phyloP scores from a whole-genome alignment of 2,113 vertebrate species.

The Phalacrocorax pelagicus region DNA sequence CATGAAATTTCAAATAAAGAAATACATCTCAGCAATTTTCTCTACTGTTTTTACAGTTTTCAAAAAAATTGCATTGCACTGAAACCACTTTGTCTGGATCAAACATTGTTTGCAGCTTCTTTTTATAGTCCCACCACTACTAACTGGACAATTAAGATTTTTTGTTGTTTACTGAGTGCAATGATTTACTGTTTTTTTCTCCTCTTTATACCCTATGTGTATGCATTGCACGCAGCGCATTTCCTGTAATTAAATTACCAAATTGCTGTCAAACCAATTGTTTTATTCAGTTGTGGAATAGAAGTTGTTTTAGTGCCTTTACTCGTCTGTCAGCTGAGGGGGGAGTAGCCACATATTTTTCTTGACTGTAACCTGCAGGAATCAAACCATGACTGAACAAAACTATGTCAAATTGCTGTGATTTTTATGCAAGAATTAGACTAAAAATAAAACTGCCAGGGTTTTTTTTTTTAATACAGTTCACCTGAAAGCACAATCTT shows the following conservation, averaged over 20 bases:
- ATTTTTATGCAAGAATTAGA: neutral
- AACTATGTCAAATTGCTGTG: neutral
- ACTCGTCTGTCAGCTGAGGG: slow-evolving; percentile 49
- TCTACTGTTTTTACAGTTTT: neutral
- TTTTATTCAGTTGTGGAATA: neutral
- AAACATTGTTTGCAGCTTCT: neutral
- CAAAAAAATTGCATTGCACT: neutral
- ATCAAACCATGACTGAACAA: neutral
- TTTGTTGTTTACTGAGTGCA: neutral
- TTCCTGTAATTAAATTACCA: slow-evolving; percentile 37
- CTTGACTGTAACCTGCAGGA: neutral
- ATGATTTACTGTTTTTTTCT: slow-evolving; percentile 1
- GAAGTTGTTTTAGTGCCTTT: slow-evolving; percentile 12
- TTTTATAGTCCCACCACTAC: neutral
- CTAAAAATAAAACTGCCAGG: neutral
- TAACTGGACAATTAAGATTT: neutral
- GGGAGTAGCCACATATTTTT: neutral
- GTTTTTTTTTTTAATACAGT: neutral
- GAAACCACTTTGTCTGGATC: neutral
- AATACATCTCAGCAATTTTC: neutral
- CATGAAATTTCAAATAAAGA: neutral
- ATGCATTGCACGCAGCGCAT: neutral
- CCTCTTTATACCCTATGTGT: neutral
- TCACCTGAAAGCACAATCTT: neutral
- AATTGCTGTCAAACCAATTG: slow-evolving; percentile 26